phyloP scores from a whole-genome alignment of 2,797 vertebrate species.

The Pogonophryne albipinna region DNA sequence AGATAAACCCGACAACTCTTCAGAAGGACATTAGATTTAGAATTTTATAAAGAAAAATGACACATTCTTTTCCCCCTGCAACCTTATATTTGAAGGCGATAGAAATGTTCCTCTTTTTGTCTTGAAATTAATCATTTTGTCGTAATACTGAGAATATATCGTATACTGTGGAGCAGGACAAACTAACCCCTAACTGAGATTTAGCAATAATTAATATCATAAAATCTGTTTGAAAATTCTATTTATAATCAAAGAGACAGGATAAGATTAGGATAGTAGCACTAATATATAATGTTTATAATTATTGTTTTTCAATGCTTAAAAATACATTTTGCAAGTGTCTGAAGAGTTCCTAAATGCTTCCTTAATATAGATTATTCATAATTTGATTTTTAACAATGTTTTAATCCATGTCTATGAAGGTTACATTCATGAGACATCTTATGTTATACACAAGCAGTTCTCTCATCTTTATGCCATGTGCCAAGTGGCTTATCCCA shows the following conservation, averaged over 20 bases:
- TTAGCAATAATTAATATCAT: not conserved
- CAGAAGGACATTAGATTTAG: no score
- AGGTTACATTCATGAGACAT: no score
- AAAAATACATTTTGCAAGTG: not conserved
- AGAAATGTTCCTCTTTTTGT: not conserved
- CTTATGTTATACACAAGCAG: not conserved
- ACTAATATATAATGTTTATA: not conserved
- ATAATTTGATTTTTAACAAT: no score
- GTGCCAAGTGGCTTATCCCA: no score
- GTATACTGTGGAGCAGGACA: not conserved
- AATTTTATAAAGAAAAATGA: no score
- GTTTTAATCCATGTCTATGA: no score
- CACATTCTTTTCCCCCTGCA: no score
- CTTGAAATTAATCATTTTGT: no score
- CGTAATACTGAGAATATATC: no score
- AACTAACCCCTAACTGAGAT: not conserved
- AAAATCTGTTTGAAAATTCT: not conserved
- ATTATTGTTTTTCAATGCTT: not conserved
- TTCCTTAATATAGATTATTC: not conserved
- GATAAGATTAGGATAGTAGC: not conserved
- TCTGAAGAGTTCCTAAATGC: not conserved
- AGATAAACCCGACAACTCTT: no score
- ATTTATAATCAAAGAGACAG: not conserved
- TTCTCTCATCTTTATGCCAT: not conserved
- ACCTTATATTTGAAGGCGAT: no score